Evolutionary conservation across 2,888 invertebrate species (phyloP).

Genomic region (Ichneumon xanthorius): DNA sequence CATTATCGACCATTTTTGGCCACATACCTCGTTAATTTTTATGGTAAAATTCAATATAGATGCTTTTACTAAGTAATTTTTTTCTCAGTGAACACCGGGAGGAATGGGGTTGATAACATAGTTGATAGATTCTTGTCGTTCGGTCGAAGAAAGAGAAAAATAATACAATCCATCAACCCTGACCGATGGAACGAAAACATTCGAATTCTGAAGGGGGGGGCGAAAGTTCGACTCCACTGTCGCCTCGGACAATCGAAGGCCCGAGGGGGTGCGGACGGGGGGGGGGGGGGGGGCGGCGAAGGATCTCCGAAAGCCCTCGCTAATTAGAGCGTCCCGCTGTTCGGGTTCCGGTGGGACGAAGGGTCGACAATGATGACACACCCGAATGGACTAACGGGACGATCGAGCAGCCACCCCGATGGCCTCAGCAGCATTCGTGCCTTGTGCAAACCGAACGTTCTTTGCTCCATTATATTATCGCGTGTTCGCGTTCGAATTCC

Average conservation of each 20-base stretch:
- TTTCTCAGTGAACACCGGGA: too few species aligned
- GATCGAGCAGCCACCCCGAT: constrained; percentile 11
- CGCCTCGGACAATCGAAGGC: background rate
- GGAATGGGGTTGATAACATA: background rate
- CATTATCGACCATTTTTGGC: too few species aligned
- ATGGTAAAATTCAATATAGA: too few species aligned
- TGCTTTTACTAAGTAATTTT: too few species aligned
- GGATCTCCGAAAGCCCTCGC: constrained; percentile 28
- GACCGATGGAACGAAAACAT: background rate
- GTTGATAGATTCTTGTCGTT: background rate
- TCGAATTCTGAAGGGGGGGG: background rate
- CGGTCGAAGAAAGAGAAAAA: background rate
- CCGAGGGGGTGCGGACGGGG: background rate
- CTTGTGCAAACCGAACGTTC: constrained; percentile 41
- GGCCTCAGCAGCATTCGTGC: background rate
- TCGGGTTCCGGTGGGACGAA: constrained; percentile 10
- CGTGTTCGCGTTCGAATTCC: constrained; percentile 37
- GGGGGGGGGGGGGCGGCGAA: too few species aligned
- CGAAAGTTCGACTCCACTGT: background rate
- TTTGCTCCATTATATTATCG: constrained; percentile 45
- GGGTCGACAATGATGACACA: constrained; percentile 45
- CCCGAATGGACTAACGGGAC: constrained; percentile 39
- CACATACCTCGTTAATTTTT: too few species aligned
- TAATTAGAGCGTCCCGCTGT: constrained; percentile 25
- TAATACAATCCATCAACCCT: background rate